Evolutionary conservation across 2,888 invertebrate genomes (phyloP), one percentile per base, ranked within the genome.

Genomic region (Polydrusus pterygomalis): DNA sequence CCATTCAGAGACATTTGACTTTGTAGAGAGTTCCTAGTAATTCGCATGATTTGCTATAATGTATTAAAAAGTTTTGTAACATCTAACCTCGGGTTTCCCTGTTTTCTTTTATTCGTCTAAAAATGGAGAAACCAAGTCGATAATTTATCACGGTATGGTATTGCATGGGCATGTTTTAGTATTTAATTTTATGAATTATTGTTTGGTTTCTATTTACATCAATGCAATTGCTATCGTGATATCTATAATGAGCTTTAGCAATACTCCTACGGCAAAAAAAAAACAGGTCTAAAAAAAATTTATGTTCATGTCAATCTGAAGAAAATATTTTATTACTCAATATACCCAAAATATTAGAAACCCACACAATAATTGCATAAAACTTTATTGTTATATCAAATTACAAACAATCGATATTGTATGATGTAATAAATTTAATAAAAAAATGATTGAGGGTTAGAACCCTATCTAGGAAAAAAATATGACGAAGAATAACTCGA

Each of bases 251-350:
- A 43, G 1, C 2, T n/a, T 43, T 34, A 7, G 8, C 34, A 34
- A 34, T 34, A 43, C 43, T 43, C 43, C 43, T 43, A 43, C 43
- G 43, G 43, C n/a, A n/a, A 13, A 43, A 43, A 43, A 40, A 43
- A 43, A 5, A 43, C n/a, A 13, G 43, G 13, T 43, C 13, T 5
- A n/a, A 7, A 13, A 43, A 40, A 43, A n/a, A 43, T 43, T 13
- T 3, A 43, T 43, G 43, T 13, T n/a, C 43, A 3, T 43, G 43
- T 43, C 43, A n/a, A 0, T 43, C n/a, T 11, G 9, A 13, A 43
- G 43, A 2, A 43, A 43, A 43, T 43, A 43, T 6, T n/a, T 43
- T n/a, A 43, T 43, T 43, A 43, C 13, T 43, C n/a, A n/a, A 3
- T 13, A 43, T 43, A 34, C 10, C 9, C n/a, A 43, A 43, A 43